Conservation (phyloP, 2,888 invertebrate genomes). For the Odontothrips loti region DNA sequence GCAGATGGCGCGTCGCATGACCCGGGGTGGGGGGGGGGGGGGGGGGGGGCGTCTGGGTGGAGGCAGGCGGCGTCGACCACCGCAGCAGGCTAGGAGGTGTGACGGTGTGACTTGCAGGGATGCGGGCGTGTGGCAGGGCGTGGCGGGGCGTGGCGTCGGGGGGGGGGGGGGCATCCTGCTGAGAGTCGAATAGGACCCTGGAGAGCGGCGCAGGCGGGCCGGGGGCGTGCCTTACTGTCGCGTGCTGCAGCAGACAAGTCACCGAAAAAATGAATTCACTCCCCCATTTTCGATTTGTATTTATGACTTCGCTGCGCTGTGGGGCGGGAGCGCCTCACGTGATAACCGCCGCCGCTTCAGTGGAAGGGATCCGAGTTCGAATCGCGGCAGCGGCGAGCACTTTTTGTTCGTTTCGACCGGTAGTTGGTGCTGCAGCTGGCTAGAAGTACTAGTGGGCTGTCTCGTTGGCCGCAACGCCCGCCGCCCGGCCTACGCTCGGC, state of each 20-base stretch:
- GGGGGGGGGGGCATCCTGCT: background rate
- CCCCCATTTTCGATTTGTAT: background rate
- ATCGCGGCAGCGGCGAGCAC: too few relatives aligned
- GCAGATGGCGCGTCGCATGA: background rate
- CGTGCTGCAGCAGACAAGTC: background rate
- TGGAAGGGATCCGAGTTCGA: too few relatives aligned
- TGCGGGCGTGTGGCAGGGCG: slow-evolving; percentile 4
- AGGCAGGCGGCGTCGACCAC: too few relatives aligned
- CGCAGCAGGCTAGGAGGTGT: too few relatives aligned
- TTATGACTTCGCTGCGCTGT: too few relatives aligned
- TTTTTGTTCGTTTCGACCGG: too few relatives aligned
- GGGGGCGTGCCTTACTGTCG: background rate
- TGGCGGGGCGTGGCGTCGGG: background rate
- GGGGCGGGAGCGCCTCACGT: too few relatives aligned
- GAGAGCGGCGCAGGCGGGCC: background rate
- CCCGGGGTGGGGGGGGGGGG: background rate
- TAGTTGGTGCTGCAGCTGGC: too few relatives aligned
- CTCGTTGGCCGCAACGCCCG: too few relatives aligned
- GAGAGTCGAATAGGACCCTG: background rate
- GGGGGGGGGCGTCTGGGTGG: background rate
- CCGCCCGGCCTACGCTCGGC: too few relatives aligned
- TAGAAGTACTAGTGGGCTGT: too few relatives aligned
- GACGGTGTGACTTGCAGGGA: slow-evolving; percentile 1
- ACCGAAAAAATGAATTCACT: background rate
- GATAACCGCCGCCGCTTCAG: too few relatives aligned